These are phyloP conservation scores for Cisticola juncidis DNA, from an alignment of 2,113 vertebrate genomes.

Conservation along the genomic window DNA sequence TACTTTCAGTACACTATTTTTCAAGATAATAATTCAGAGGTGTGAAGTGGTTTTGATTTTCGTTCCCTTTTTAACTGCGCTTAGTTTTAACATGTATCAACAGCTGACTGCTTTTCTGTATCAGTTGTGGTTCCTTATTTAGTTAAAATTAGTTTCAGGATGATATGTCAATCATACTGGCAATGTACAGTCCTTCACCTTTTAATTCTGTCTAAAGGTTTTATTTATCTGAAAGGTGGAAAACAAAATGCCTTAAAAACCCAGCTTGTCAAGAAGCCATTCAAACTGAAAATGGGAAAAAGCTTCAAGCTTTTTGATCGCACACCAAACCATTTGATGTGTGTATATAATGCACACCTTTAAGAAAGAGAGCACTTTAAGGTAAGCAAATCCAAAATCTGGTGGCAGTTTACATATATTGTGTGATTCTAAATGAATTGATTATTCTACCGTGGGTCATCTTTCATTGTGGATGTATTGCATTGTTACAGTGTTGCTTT, in stretches of 20 bases:
- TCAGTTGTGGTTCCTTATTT: not conserved
- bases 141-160: not conserved
- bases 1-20: not conserved
- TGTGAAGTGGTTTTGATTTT: not conserved
- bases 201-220: conserved; percentile 50
- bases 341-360: not conserved
- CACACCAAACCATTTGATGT: not conserved
- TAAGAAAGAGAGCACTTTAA: not conserved
- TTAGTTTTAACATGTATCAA: not conserved
- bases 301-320: not conserved
- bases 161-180: not conserved
- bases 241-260: conserved; percentile 68
- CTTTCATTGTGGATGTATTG: not conserved
- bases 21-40: not conserved
- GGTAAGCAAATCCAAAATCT: not conserved
- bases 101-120: not conserved
- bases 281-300: not conserved
- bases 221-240: conserved; percentile 53
- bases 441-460: not conserved
- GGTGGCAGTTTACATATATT: not conserved
- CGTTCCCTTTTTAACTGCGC: not conserved
- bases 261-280: conserved; percentile 54
- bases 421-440: not conserved
- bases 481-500: not conserved
- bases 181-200: conserved; percentile 6